Conservation (phyloP, 2,888 invertebrate species). For the Augochlorella aurata region DNA sequence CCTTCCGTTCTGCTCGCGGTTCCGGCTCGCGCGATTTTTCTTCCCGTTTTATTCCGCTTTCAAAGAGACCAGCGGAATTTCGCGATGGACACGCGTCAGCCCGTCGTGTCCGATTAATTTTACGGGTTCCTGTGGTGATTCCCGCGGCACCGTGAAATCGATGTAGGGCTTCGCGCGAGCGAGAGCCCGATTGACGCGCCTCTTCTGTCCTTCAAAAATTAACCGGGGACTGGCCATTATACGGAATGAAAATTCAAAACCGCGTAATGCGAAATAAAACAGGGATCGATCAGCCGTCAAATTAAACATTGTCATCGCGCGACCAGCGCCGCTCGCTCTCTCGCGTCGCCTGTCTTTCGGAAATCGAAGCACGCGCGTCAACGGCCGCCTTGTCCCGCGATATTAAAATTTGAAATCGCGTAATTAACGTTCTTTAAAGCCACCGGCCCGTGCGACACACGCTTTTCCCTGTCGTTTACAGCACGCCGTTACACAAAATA, state of each 20-base stretch:
- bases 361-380: background rate
- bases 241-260: slow-evolving; percentile 47
- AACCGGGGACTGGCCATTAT: slow-evolving; percentile 34
- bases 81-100: slow-evolving; percentile 17
- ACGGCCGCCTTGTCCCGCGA: background rate
- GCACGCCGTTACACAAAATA: slow-evolving; percentile 12
- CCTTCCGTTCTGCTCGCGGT: background rate
- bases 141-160: slow-evolving; percentile 28
- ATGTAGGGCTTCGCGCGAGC: slow-evolving; percentile 5
- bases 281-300: slow-evolving; percentile 39
- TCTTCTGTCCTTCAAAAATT: slow-evolving; percentile 41
- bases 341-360: slow-evolving; percentile 36
- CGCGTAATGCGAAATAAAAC: slow-evolving; percentile 21
- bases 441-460: slow-evolving; percentile 4
- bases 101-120: slow-evolving; percentile 50
- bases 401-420: slow-evolving; percentile 39
- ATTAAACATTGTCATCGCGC: slow-evolving; percentile 44
- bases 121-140: slow-evolving; percentile 25
- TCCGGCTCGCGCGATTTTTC: background rate
- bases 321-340: background rate
- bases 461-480: slow-evolving; percentile 15
- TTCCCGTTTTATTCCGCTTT: background rate
- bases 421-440: slow-evolving; percentile 26
- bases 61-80: background rate
- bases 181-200: slow-evolving; percentile 41